Evolutionary conservation across 2,888 invertebrate genomes (phyloP), one percentile per base, ranked within the genome.

Genomic region (Orchesella flavescens): DNA sequence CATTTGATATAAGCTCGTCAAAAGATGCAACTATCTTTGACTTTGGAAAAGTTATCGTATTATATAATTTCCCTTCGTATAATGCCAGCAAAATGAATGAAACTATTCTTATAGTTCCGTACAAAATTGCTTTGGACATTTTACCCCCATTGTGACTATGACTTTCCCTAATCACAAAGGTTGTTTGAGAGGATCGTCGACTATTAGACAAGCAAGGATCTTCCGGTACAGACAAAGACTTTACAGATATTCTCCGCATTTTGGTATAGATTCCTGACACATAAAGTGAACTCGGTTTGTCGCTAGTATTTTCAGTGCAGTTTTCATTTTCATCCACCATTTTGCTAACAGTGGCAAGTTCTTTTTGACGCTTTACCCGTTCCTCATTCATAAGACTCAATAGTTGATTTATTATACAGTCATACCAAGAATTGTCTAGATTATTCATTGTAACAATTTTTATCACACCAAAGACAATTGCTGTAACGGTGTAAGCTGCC

Each of bases 61-160:
- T 86, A 74, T 87, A 87, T 44, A 87, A 65, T 43, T 87, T 87
- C 1, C 87, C 87, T 80, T 87, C 87, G 43, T 87, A 87, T 7
- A 84, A 55, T 12, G 85, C 86, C 21, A 87, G 80, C 24, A 87
- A 24, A 12, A 87, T 71, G 65, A 87, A 87, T 17, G 86, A 86
- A 0, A 87, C 83, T n/a, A 87, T 75, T 0, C 87, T 72, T 24
- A 86, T 86, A 12, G 87, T 86, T 0, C 80, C 86, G 19, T 85
- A 84, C 12, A 87, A 65, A 19, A 87, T 77, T 0, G 84, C 80
- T 71, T 83, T 84, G 12, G 87, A 87, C 10, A 84, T 59, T 66
- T 85, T 86, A 1, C 87, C 86, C 13, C 85, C 75, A 55, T 80
- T 80, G 10, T 61, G 57, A 19, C 21, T 21, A 24, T 71, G 34